Percentiles rank a stretch among this genome's conserved stretches.
Evolutionary conservation across 2,797 vertebrate genomes (phyloP).

Genomic region (Knipowitschia caucasica): DNA sequence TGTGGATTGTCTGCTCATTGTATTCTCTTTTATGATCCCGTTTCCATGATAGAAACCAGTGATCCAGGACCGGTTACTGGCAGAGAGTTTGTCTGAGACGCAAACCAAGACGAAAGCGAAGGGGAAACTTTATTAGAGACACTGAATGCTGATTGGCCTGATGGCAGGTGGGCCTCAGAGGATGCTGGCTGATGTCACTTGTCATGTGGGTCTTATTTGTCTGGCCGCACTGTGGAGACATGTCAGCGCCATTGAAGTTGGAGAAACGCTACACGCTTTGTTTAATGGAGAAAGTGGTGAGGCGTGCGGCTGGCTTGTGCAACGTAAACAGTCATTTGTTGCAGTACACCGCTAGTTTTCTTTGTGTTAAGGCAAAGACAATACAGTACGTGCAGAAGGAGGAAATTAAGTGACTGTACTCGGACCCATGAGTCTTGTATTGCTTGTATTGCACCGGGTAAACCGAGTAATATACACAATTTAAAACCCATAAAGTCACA

Average conservation of each 20-base stretch:
- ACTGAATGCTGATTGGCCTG: conserved; percentile 29
- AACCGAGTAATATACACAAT: no score
- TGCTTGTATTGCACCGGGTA: background rate
- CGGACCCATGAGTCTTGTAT: background rate
- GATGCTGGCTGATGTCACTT: conserved; percentile 52
- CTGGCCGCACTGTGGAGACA: conserved; percentile 42
- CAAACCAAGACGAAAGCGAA: conserved; percentile 28
- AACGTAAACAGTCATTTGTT: conserved; percentile 28
- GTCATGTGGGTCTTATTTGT: conserved; percentile 51
- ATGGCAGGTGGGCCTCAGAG: conserved; percentile 51
- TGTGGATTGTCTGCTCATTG: conserved; percentile 43
- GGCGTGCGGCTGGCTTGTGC: conserved; percentile 31
- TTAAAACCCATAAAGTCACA: no score
- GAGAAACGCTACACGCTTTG: conserved; percentile 49
- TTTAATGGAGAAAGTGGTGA: conserved; percentile 54
- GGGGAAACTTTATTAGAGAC: conserved; percentile 34
- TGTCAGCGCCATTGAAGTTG: conserved; percentile 48
- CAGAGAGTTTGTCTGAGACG: conserved; percentile 24
- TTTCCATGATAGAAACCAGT: conserved; percentile 56
- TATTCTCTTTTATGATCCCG: conserved; percentile 45
- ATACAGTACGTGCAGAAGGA: conserved; percentile 4
- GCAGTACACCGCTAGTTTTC: conserved; percentile 11
- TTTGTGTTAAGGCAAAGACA: conserved; percentile 20
- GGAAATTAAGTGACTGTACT: background rate
- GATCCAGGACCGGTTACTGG: conserved; percentile 16